These are phyloP conservation scores for Crypturellus undulatus DNA, from an alignment of 2,113 vertebrate genomes.

Conservation along the genomic window DNA sequence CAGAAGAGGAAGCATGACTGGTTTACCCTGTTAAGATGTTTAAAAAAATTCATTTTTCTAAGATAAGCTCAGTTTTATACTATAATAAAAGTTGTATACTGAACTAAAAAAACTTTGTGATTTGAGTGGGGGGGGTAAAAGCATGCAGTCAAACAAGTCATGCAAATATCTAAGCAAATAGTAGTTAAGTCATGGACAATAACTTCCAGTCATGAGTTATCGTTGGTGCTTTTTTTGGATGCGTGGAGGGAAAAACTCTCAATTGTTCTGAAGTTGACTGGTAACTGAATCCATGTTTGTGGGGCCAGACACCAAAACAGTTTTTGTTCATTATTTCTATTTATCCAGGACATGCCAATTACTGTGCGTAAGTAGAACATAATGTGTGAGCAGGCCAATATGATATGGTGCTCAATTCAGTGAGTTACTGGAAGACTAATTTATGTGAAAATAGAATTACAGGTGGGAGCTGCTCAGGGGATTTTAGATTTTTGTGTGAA, in stretches of 20 bases:
- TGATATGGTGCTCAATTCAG: neutral
- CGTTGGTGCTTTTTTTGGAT: conserved; percentile 48
- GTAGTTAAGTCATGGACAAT: conserved; percentile 27
- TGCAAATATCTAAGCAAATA: conserved; percentile 37
- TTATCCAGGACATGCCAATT: conserved; percentile 13
- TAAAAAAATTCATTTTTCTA: neutral
- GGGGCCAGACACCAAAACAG: conserved; percentile 48
- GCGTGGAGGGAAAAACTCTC: conserved; percentile 47
- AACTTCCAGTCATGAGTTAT: conserved; percentile 52
- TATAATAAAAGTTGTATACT: neutral
- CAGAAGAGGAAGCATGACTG: neutral
- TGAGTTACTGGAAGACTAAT: conserved; percentile 14
- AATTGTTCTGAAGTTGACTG: conserved; percentile 59
- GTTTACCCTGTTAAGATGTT: neutral
- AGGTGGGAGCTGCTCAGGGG: neutral
- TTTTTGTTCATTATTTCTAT: conserved; percentile 58
- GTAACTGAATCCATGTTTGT: conserved; percentile 40
- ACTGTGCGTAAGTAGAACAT: conserved; percentile 1
- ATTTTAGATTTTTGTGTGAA: neutral
- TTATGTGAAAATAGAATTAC: conserved; percentile 17
- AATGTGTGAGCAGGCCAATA: neutral
- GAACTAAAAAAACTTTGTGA: conserved; percentile 7
- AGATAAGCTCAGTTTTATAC: conserved; percentile 25
- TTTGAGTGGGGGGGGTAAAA: conserved; percentile 4
- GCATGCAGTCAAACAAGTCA: neutral